Evolutionary conservation across 1,140 invertebrate genomes (phyloP), one percentile per base, ranked within the genome.

Genomic region (Drosophila miranda): DNA sequence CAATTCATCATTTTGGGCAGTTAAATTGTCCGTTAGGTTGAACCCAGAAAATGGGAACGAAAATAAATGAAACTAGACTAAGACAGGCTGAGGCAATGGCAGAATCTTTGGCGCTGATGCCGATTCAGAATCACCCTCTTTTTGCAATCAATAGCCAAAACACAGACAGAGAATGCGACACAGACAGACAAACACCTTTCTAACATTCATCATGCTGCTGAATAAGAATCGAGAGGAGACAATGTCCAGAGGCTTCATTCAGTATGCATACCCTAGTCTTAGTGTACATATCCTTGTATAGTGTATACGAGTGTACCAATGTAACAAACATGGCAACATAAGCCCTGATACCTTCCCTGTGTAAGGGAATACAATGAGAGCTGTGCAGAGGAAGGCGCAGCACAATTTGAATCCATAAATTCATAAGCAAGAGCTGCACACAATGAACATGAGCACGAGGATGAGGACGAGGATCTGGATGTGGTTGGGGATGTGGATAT

Each of bases 321-420:
- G 34, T 38, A 38, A 38, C 11, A 38, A 38, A 38, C 34, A 38
- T 1, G 34, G 11, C 34, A 38, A 13, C 34, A 5, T 38, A 13
- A 38, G 34, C 34, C 34, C 34, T 13, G 34, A 38, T 30, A 8
- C 34, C 11, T 38, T 13, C 34, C 34, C 34, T 38, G 34, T 13
- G 4, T 38, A 11, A 38, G 34, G 44, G 30, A 26, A 60, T 66
- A 38, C 34, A 38, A 38, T 38, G 34, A 38, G 34, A 38, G 30
- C 34, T 38, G 34, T 38, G 34, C 34, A 13, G 5, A 38, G 19
- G 66, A 52, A 50, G 56, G 51, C 42, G 45, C 48, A 52, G 9
- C 38, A 64, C 49, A 55, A 75, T 83, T 75, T 75, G 58, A 82
- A 75, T 78, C 63, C 68, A 77, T 74, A 68, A 82, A 78, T 82